Evolutionary conservation across 2,797 vertebrate genomes (phyloP), one percentile per base, ranked within the genome.

Genomic region (Anniella stebbinsi): DNA sequence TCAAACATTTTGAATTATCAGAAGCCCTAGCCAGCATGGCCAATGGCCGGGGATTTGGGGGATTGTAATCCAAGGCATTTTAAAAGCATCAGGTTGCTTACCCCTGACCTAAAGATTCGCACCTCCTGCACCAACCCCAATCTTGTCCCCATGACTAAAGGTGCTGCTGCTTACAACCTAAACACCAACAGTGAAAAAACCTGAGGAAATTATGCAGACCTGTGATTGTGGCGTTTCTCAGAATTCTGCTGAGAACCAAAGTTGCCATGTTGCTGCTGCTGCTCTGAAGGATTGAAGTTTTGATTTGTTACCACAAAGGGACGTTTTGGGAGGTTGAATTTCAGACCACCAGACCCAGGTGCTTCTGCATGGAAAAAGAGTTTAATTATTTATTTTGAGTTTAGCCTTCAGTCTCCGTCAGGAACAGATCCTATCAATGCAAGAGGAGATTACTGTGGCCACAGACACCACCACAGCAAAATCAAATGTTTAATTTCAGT

Each of bases 321-420:
- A 87, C 98, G 98, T 92, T 99, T 99, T 72, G 97, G 95, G 95
- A 99, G 98, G 94, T 98, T 99, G 96, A 99, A 99, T 95, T 99
- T 99, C 81, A 99, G 96, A 23, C 97, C 91, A 51, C 97, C 96
- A 11, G 98, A 91, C 51, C 98, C 98, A 51, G 98, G 98, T 88
- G 98, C 97, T 70, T 99, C 98, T 99, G 96, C 67, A 67, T 4
- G 87, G 28, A 86, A 23, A 78, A 41, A 84, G 25, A 60, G n/a
- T 11, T 66, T 33, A 45, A 38, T 41, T 2, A n/a, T 1, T 15
- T 51, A 41, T 54, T 69, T 10, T 25, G 0, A 41, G 3, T 80
- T 41, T 33, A 54, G 76, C 48, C 57, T 77, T 87, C 57, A 33
- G 57, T 38, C 15, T 87, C 17, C 28, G 7, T 45, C 30, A 66